These are phyloP conservation scores for Pantala flavescens DNA, from an alignment of 1,140 invertebrate genomes.

Conservation along the genomic window DNA sequence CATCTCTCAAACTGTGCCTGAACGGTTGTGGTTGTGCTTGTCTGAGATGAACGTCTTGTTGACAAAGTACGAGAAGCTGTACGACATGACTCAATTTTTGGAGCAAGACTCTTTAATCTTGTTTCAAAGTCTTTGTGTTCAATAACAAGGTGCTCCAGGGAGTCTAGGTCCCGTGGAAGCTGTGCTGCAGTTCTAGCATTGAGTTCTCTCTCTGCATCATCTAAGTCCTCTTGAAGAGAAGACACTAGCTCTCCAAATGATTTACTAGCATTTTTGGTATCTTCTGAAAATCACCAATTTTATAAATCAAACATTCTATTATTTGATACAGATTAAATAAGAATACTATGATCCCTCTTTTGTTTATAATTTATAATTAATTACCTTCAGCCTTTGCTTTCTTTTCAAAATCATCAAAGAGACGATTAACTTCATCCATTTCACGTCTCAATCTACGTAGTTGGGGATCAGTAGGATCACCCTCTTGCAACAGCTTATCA, in stretches of 20 bases:
- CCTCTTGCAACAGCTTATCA: constrained; percentile 85
- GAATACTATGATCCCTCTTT: too few species aligned
- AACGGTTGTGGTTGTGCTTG: constrained; percentile 58
- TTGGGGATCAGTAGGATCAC: constrained; percentile 87
- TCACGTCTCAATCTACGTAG: constrained; percentile 74
- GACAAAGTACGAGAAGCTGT: constrained; percentile 70
- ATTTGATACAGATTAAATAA: too few species aligned
- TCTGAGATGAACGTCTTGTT: constrained; percentile 41
- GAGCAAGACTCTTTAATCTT: constrained; percentile 53
- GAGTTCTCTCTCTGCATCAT: constrained; percentile 74
- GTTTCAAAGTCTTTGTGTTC: constrained; percentile 84
- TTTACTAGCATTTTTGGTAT: constrained; percentile 75
- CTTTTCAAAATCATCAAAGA: constrained; percentile 90
- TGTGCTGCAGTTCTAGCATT: constrained; percentile 67
- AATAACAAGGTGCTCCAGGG: constrained; percentile 71
- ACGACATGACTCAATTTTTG: constrained; percentile 72
- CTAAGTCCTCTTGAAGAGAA: constrained; percentile 67
- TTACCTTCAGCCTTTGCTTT: constrained; percentile 67
- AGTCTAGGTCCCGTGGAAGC: constrained; percentile 73
- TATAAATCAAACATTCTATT: constrained; percentile 15
- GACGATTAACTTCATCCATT: constrained; percentile 89
- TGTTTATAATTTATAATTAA: too few species aligned
- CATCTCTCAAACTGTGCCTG: constrained; percentile 81
- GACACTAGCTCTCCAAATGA: constrained; percentile 75
- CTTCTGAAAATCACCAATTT: constrained; percentile 46